Percentiles rank a stretch among this genome's conserved stretches.
Conservation (phyloP, 2,113 vertebrate species). For the Hassar affinis region DNA sequence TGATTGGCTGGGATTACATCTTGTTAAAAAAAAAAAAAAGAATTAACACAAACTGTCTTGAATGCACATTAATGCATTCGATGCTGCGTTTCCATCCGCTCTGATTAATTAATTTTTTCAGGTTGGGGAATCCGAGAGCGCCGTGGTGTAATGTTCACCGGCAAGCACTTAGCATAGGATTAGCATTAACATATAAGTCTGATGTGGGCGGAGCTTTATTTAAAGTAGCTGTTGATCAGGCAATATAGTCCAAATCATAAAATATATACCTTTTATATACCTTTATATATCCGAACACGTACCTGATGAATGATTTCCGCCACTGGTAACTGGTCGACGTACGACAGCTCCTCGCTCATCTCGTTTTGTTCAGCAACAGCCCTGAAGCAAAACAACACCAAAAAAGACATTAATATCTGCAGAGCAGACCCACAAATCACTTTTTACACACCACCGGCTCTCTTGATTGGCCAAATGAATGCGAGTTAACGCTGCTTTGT, state of each 20-base stretch:
- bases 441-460: not conserved
- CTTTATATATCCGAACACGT: too few species aligned
- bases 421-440: not conserved
- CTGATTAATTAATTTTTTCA: too few species aligned
- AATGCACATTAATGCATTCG: too few species aligned
- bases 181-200: not conserved
- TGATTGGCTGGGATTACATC: too few species aligned
- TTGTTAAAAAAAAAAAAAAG: too few species aligned
- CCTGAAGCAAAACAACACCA: slow-evolving; percentile 57
- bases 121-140: too few species aligned
- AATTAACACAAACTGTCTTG: too few species aligned
- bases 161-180: not conserved
- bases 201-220: not conserved
- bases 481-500: not conserved
- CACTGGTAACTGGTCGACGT: slow-evolving; percentile 92
- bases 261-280: too few species aligned
- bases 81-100: too few species aligned
- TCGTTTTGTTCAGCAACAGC: slow-evolving; percentile 57
- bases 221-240: not conserved
- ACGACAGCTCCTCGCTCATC: slow-evolving; percentile 70
- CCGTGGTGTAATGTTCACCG: too few species aligned
- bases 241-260: not conserved
- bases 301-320: slow-evolving; percentile 98
- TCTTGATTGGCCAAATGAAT: not conserved
- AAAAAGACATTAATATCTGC: not conserved